These are phyloP conservation scores for Xestia rhomboidea DNA, from an alignment of 2,888 invertebrate species.

Conservation along the genomic window DNA sequence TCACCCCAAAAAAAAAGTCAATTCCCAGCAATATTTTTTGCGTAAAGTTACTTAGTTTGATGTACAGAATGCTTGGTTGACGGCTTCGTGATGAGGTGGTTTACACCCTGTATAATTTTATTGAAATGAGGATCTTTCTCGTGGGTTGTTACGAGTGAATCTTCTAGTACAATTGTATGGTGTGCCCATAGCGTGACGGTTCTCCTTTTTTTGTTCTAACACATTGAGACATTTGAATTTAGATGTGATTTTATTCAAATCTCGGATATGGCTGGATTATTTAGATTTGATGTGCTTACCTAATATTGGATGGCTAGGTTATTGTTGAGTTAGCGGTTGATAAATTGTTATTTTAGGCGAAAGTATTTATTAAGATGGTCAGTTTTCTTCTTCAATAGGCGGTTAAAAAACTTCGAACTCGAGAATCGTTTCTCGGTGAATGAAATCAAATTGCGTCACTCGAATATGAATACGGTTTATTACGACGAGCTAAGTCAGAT, in stretches of 20 bases:
- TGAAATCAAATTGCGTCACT: not conserved
- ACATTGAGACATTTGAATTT: constrained; percentile 69
- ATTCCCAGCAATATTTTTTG: no score
- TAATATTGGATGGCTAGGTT: constrained; percentile 59
- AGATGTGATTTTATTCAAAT: constrained; percentile 75
- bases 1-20: no score
- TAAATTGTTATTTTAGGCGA: constrained; percentile 60
- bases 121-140: not conserved
- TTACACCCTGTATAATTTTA: no score
- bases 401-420: not conserved
- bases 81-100: no score
- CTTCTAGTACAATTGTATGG: not conserved
- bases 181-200: constrained; percentile 47
- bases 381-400: constrained; percentile 8
- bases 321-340: constrained; percentile 58
- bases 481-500: not conserved
- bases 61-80: no score
- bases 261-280: constrained; percentile 66
- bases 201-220: constrained; percentile 65
- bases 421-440: constrained; percentile 3
- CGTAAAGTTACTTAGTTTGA: no score
- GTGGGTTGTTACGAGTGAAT: not conserved
- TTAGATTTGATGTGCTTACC: constrained; percentile 64
- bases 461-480: not conserved
- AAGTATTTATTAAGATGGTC: constrained; percentile 48